Conservation (phyloP, 2,797 vertebrate genomes). For the Parauchenoglanis punctatus region DNA sequence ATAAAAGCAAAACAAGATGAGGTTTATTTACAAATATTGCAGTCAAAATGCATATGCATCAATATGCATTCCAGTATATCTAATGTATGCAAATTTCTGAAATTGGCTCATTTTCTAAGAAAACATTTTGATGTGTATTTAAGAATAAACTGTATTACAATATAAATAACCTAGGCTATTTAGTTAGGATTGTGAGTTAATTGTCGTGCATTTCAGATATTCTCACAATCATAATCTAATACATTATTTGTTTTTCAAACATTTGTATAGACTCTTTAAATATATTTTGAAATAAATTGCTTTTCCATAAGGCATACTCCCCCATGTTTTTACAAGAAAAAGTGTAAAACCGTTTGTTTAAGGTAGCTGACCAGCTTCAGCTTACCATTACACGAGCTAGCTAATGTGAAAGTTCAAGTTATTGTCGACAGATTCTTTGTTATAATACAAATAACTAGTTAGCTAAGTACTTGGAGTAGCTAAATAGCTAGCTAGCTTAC, state of each 20-base stretch:
- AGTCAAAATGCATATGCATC: no score
- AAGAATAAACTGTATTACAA: neutral
- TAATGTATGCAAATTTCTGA: neutral
- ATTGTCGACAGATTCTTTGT: neutral
- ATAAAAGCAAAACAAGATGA: neutral
- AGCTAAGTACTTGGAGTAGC: no score
- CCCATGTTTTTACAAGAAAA: neutral
- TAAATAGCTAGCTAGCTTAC: neutral
- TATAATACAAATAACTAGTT: neutral
- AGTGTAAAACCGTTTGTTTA: neutral
- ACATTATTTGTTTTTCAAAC: neutral
- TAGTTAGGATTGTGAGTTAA: neutral
- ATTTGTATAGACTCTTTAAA: neutral
- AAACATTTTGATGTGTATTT: neutral
- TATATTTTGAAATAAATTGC: neutral
- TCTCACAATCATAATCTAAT: neutral
- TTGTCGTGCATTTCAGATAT: neutral
- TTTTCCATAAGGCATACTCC: neutral
- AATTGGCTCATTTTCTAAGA: neutral
- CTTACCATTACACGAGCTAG: neutral
- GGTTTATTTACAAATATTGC: neutral
- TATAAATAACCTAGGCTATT: neutral
- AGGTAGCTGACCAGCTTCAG: neutral
- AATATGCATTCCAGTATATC: neutral
- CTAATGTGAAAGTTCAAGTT: neutral